phyloP scores from a whole-genome alignment of 2,888 invertebrate genomes.

The Octodonta nipae region DNA sequence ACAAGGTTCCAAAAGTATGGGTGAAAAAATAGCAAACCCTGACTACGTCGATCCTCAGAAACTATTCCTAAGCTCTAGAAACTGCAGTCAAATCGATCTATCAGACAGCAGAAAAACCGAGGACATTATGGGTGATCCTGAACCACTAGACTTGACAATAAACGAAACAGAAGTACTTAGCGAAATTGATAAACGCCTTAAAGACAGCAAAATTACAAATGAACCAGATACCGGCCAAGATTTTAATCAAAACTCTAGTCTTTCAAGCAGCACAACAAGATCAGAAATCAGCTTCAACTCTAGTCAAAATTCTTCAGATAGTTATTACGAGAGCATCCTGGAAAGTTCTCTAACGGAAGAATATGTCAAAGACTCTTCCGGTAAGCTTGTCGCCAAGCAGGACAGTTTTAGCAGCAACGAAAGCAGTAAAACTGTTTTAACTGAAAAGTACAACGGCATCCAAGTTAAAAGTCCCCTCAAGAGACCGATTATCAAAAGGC shows the following conservation, averaged over 20 bases:
- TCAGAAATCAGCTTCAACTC: constrained; percentile 19
- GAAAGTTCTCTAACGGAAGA: constrained; percentile 31
- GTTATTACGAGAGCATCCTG: constrained; percentile 32
- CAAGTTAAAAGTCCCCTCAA: too few species aligned
- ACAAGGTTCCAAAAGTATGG: constrained; percentile 69
- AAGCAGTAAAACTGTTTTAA: constrained; percentile 6
- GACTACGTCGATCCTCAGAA: constrained; percentile 75
- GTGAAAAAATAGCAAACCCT: constrained; percentile 75
- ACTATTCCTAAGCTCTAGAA: constrained; percentile 34
- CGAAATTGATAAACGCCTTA: constrained; percentile 27
- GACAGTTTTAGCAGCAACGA: constrained; percentile 24
- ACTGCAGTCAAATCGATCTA: constrained; percentile 18
- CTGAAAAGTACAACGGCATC: constrained; percentile 8
- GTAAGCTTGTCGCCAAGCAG: constrained; percentile 23
- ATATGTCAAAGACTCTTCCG: constrained; percentile 24
- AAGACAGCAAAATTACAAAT: not conserved
- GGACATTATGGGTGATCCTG: constrained; percentile 21
- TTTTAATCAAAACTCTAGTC: constrained; percentile 8
- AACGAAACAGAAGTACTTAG: constrained; percentile 33
- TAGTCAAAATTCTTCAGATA: constrained; percentile 31
- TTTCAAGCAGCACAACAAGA: constrained; percentile 7
- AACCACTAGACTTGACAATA: constrained; percentile 28
- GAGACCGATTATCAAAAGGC: constrained; percentile 22
- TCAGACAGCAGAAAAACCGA: constrained; percentile 14
- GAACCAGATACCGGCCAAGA: constrained; percentile 3